Evolutionary conservation across 2,888 invertebrate genomes (phyloP), one percentile per base, ranked within the genome.

Genomic region (Terebella lapidaria): DNA sequence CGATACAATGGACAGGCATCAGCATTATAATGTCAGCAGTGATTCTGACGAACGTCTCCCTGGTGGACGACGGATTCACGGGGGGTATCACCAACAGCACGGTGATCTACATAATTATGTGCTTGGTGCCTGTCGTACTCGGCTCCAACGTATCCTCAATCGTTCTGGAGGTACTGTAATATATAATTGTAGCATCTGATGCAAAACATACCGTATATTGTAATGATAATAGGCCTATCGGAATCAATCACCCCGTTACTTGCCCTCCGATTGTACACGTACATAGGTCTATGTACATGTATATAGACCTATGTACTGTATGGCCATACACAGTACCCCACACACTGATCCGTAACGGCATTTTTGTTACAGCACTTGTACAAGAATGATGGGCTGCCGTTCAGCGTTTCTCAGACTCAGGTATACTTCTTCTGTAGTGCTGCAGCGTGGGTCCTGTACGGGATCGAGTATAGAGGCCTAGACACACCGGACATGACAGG

Each of bases 321-420:
- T n/a, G n/a, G n/a, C n/a, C n/a, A n/a, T n/a, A n/a, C n/a, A n/a
- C n/a, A n/a, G n/a, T n/a, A n/a, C n/a, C n/a, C n/a, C n/a, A n/a
- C n/a, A n/a, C n/a, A n/a, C n/a, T n/a, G n/a, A n/a, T n/a, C n/a
- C n/a, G n/a, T n/a, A n/a, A n/a, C n/a, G n/a, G n/a, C n/a, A n/a
- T n/a, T n/a, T n/a, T n/a, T n/a, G n/a, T 56, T 58, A 3, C 62
- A 66, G 66, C 65, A 60, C 27, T 56, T 65, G n/a, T 65, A 65
- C 54, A 66, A 66, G 58, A 66, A 66, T 42, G 64, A 66, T 35
- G 42, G 42, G n/a, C 58, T 58, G 42, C 49, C 52, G 4, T 66
- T 66, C 57, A 30, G 45, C 2, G 66, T 62, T 22, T 65, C 65
- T 64, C 66, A 66, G 59, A 27, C 60, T 35, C 64, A 66, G 54